phyloP scores from a whole-genome alignment of 2,113 vertebrate genomes.

The Saguinus midas region DNA sequence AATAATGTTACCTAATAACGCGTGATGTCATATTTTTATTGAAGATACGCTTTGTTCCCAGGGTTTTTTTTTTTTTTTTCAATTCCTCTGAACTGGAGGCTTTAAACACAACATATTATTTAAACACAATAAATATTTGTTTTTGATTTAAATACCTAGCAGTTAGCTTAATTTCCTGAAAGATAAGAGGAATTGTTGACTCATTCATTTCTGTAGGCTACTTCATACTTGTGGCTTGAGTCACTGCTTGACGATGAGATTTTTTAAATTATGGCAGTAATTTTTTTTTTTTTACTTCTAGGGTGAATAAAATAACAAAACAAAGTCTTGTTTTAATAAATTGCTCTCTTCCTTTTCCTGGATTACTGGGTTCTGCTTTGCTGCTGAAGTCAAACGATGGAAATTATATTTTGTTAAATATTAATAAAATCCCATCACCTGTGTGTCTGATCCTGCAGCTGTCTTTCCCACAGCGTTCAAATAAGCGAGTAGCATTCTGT shows the following conservation, averaged over 20 bases:
- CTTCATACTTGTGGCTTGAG: slow-evolving; percentile 22
- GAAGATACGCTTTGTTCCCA: neutral
- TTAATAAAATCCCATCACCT: neutral
- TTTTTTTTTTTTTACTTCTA: neutral
- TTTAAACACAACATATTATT: slow-evolving; percentile 10
- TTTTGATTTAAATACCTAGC: slow-evolving; percentile 25
- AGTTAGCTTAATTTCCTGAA: slow-evolving; percentile 57
- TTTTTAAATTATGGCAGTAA: slow-evolving; percentile 32
- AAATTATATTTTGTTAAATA: neutral
- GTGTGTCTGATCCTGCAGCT: too few relatives aligned
- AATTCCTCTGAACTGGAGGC: neutral
- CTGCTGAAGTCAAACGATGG: neutral
- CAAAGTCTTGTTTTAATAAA: neutral
- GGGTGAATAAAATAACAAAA: slow-evolving; percentile 2
- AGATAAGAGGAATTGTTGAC: slow-evolving; percentile 48
- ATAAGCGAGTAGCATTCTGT: neutral
- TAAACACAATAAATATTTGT: slow-evolving; percentile 43
- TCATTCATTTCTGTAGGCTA: neutral
- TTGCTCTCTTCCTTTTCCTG: neutral
- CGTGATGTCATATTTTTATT: neutral
- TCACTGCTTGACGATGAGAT: neutral
- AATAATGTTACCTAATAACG: neutral
- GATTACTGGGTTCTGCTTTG: neutral
- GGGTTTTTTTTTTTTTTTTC: neutral
- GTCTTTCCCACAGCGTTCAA: neutral